Evolutionary conservation across 2,113 vertebrate species (phyloP), one percentile per base, ranked within the genome.

Genomic region (Tetrao urogallus): DNA sequence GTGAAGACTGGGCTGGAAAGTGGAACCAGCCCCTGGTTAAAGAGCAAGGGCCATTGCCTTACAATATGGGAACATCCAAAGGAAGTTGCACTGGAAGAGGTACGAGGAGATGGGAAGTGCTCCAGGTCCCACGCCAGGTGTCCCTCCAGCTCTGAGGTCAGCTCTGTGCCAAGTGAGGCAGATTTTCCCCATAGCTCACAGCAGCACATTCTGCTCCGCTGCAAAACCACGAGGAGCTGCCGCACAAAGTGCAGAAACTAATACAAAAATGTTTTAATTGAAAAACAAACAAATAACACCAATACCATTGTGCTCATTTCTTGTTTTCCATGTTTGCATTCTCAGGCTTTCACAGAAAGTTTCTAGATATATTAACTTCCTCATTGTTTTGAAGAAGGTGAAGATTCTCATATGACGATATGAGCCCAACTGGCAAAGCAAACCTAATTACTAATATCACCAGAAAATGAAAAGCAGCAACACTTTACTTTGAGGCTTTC

Each of bases 391-490:
- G 70, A 21, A 40, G n/a, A 42, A 61, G 89, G 43, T 5, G 43
- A 54, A 48, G 65, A 67, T 73, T 78, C 60, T 34, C 72, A 7
- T 15, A 38, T 19, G 87, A 86, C 61, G 58, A 78, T 32, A 65
- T 4, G 47, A 93, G 71, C 87, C 91, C 95, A 91, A 64, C 11
- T 64, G 92, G 72, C 69, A 85, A 66, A 88, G 72, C 36, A 88
- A 96, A 89, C 32, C 47, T 70, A 86, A 92, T 87, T 87, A 93
- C 81, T 72, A 77, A 21, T 5, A 89, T 71, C 70, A 81, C 72
- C 40, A 77, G 75, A 38, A 92, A 91, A 90, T 75, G 74, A 86
- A 95, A 93, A 52, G 14, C 82, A 94, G 90, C 86, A 92, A 27
- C 65, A 40, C 82, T 91, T 73, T 87, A 52, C 82, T 91, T 74